Conservation (phyloP, 2,888 invertebrate genomes). For the Heliconius charithonia region DNA sequence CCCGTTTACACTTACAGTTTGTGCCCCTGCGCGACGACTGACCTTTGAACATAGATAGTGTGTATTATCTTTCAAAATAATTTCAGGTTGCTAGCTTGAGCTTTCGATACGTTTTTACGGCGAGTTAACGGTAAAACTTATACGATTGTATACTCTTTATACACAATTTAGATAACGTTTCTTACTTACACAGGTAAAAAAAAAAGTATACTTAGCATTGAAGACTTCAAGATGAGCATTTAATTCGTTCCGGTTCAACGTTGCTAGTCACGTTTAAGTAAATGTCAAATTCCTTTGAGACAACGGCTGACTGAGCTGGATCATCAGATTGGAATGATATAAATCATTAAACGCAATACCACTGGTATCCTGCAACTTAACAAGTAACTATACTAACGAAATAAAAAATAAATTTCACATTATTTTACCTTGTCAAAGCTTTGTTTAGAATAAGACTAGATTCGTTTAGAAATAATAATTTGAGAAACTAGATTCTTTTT, state of each 20-base stretch:
- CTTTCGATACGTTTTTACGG: no score
- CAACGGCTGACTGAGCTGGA: constrained; percentile 38
- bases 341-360: neutral
- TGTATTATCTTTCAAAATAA: neutral
- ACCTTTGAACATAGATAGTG: neutral
- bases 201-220: constrained; percentile 37
- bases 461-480: neutral
- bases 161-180: neutral
- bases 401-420: neutral
- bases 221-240: constrained; percentile 63
- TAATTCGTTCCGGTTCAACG: constrained; percentile 58
- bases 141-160: neutral
- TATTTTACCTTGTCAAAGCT: neutral
- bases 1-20: no score
- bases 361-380: neutral
- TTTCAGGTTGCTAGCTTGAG: neutral
- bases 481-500: no score
- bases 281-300: constrained; percentile 59
- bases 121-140: no score
- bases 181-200: neutral
- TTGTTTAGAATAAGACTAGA: neutral
- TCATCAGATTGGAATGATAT: constrained; percentile 36
- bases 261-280: constrained; percentile 66
- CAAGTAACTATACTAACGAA: neutral
- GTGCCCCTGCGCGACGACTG: no score